Conservation (phyloP, 2,113 vertebrate species). For the Phalacrocorax brasilianus region DNA sequence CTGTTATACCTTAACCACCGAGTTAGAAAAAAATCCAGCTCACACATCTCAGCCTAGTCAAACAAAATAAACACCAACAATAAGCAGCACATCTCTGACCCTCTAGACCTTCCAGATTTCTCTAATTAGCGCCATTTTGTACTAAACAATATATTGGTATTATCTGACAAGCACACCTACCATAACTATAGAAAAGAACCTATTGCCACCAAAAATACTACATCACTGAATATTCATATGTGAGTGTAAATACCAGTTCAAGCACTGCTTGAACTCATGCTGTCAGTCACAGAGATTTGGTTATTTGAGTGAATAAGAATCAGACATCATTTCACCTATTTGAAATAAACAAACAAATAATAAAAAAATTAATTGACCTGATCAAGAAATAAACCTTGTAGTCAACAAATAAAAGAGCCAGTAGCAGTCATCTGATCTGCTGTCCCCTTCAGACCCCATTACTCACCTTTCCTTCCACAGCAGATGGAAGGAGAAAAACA, state of each 20-base stretch:
- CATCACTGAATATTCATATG: constrained; percentile 53
- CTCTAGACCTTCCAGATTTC: constrained; percentile 1
- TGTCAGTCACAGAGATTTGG: constrained; percentile 49
- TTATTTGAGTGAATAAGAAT: constrained; percentile 48
- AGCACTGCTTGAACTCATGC: too few species aligned
- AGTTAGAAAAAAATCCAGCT: constrained; percentile 14
- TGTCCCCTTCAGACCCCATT: neutral
- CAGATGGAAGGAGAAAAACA: neutral
- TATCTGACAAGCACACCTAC: constrained; percentile 18
- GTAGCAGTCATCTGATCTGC: neutral
- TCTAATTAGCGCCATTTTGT: constrained; percentile 53
- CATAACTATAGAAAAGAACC: constrained; percentile 40
- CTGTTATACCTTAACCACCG: neutral
- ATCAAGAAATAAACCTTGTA: neutral
- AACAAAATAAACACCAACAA: constrained; percentile 2
- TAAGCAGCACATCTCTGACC: constrained; percentile 4
- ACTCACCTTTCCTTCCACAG: neutral
- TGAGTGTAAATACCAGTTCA: constrained; percentile 64
- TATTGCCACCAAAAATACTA: constrained; percentile 1
- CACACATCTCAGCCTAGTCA: neutral
- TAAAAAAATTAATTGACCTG: neutral
- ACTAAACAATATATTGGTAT: constrained; percentile 30
- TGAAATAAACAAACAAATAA: constrained; percentile 8
- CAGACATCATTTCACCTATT: constrained; percentile 28
- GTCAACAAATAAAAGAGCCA: neutral